Base-by-base conservation (phyloP, 2,888 invertebrate species). In the Nycteola revayana region DNA sequence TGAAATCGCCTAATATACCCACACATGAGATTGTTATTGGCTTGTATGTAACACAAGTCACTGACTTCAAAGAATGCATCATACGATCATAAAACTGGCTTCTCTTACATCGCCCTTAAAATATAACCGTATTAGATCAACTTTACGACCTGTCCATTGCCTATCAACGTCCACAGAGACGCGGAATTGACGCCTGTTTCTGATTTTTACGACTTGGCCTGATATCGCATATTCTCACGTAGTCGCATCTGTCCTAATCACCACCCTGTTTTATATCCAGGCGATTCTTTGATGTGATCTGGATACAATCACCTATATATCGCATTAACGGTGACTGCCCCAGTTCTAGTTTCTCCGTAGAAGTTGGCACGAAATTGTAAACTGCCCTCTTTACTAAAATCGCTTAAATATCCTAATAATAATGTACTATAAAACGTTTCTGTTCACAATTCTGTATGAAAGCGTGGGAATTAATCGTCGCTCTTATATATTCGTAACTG, bases 291-390 rank as follows among this genome's bases (percentile, higher is more conserved):
- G 84, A 84, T 81, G 78, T 85, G 75, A 79, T 86, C 85, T 85
- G 85, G 83, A 75, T 80, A 78, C 69, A 66, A 81, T 87, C 85
- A 79, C 72, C 72, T 71, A 73, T 72, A 77, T 74, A 75, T 67
- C 73, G 62, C 74, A 75, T 80, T 75, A 76, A 78, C 75, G 77
- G 74, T 75, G 82, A 81, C 83, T 80, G 85, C 60, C 79, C 85
- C 75, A 84, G 82, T 76, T 86, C 81, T 79, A 76, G 75, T 78
- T 83, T 73, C 68, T 60, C 71, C 58, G 70, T 72, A 70, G 72
- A 78, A 76, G 75, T 87, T 87, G 87, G 87, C 87, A 86, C 84
- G 80, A 69, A 77, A 83, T 75, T 83, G 83, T 88, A 88, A 87
- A 88, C 87, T 88, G 84, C 75, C 84, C 86, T 85, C 86, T 79